Evolutionary conservation across 2,113 vertebrate genomes (phyloP).

Genomic region (Guaruba guarouba): DNA sequence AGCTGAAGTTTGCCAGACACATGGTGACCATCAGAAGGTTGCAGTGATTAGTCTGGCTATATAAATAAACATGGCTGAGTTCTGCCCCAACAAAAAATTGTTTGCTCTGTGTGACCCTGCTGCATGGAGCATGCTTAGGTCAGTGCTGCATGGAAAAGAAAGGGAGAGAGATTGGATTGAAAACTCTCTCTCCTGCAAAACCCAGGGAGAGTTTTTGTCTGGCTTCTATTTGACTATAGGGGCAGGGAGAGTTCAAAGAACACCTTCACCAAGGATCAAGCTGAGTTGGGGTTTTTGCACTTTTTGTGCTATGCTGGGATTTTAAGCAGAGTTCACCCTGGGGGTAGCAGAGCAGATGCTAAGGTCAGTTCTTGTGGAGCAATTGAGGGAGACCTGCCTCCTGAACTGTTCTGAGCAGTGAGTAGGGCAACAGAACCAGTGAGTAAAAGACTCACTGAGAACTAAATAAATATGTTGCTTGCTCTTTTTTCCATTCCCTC

Average conservation of each 20-base stretch:
- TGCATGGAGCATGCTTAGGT: neutral
- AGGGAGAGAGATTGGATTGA: neutral
- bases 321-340: neutral
- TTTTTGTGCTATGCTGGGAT: neutral
- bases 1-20: conserved; percentile 46
- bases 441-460: neutral
- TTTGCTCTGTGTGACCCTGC: neutral
- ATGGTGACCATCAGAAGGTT: conserved; percentile 58
- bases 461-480: neutral
- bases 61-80: conserved; percentile 57
- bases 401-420: neutral
- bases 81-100: neutral
- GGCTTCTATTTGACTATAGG: neutral
- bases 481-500: neutral
- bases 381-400: neutral
- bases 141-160: neutral
- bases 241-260: neutral
- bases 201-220: neutral
- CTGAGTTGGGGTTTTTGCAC: neutral
- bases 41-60: conserved; percentile 39
- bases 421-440: neutral
- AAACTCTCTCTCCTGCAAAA: neutral
- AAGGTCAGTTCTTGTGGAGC: neutral
- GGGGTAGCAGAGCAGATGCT: neutral
- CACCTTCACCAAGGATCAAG: neutral